A percentile compares a stretch with the other conserved stretches of the same genome.
Evolutionary conservation across 2,888 invertebrate genomes (phyloP).

Genomic region (Carterocephalus palaemon): DNA sequence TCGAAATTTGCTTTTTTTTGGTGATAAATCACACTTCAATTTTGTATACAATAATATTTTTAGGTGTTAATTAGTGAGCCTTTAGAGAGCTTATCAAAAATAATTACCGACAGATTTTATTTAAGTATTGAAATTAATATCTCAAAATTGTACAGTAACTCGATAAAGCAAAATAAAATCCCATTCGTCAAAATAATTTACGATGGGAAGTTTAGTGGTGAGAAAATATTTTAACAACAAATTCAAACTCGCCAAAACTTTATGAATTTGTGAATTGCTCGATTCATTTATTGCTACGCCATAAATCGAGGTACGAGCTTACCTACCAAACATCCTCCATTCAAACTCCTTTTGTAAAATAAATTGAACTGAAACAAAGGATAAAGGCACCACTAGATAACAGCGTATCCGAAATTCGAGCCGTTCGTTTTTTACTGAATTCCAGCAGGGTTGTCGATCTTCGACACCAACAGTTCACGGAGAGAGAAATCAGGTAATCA

Average conservation of each 20-base stretch:
- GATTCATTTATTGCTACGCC: neutral
- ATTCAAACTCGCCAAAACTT: neutral
- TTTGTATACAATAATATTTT: neutral
- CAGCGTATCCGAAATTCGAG: conserved; percentile 23
- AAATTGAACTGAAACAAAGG: conserved; percentile 22
- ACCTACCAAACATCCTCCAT: conserved; percentile 5
- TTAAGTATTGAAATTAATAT: neutral
- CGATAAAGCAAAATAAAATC: neutral
- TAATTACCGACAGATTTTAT: neutral
- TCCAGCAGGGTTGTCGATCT: conserved; percentile 10
- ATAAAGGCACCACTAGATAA: conserved; percentile 19
- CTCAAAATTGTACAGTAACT: neutral
- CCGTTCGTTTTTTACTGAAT: conserved; percentile 13
- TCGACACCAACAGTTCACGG: neutral
- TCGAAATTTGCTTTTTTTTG: neutral
- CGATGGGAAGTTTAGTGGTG: neutral
- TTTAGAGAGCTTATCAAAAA: neutral
- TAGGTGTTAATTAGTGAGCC: conserved; percentile 2
- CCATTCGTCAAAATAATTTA: conserved; percentile 1
- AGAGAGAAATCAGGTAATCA: no score
- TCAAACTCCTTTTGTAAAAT: conserved; percentile 14
- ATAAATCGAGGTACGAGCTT: conserved; percentile 5
- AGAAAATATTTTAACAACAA: no score
- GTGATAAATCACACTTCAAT: neutral
- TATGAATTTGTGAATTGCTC: neutral